phyloP scores from a whole-genome alignment of 2,888 invertebrate genomes.

The Antheraea assamensis region DNA sequence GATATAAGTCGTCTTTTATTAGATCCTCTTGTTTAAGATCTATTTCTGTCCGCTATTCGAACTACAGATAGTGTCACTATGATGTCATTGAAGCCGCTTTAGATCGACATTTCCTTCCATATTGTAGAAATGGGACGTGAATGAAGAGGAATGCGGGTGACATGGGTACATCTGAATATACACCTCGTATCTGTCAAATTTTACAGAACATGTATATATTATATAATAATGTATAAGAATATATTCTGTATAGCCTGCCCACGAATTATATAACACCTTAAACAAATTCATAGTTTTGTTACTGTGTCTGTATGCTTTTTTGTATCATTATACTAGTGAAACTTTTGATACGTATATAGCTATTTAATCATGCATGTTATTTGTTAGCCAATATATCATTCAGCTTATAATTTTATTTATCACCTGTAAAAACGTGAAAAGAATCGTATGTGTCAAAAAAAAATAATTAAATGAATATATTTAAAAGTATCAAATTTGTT shows the following conservation, averaged over 20 bases:
- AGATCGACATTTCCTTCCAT: conserved; percentile 8
- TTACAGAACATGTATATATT: neutral
- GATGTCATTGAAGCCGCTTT: neutral
- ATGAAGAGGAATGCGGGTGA: neutral
- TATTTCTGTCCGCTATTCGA: neutral
- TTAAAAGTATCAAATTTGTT: neutral
- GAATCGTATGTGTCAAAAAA: no score
- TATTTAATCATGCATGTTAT: neutral
- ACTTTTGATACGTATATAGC: neutral
- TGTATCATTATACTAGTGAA: neutral
- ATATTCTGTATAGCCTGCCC: neutral
- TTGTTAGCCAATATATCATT: neutral
- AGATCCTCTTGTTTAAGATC: neutral
- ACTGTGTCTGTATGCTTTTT: neutral
- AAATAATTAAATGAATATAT: neutral
- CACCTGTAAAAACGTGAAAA: neutral
- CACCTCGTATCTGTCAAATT: neutral
- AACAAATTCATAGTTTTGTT: neutral
- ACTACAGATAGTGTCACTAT: neutral
- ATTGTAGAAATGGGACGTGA: neutral
- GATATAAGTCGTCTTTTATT: neutral
- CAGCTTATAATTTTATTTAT: neutral
- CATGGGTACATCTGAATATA: neutral
- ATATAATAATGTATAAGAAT: no score
- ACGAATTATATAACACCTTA: neutral